Evolutionary conservation across 2,888 invertebrate species (phyloP).

Genomic region (Stenichneumon culpator): DNA sequence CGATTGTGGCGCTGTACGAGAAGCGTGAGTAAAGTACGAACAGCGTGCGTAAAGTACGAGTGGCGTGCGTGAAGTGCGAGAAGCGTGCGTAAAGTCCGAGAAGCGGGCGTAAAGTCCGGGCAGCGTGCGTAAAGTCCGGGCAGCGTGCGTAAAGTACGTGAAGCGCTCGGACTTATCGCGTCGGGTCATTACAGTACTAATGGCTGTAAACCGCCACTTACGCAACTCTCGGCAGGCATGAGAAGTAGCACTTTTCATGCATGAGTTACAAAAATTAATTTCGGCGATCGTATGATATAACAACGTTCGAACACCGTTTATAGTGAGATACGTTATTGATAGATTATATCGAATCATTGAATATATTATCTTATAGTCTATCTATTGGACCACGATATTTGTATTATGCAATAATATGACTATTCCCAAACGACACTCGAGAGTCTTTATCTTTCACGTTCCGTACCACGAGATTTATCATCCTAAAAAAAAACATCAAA

Average conservation of each 20-base stretch:
- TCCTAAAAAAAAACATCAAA: background rate
- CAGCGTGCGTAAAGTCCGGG: no score
- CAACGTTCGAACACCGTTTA: slow-evolving; percentile 26
- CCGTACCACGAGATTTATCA: background rate
- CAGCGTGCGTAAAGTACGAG: no score
- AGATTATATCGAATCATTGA: slow-evolving; percentile 30
- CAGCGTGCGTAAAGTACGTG: no score
- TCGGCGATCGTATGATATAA: slow-evolving; percentile 16
- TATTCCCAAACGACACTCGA: slow-evolving; percentile 34
- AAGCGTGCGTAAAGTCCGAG: no score
- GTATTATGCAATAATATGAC: slow-evolving; percentile 59
- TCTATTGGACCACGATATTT: slow-evolving; percentile 63
- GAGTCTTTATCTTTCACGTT: background rate
- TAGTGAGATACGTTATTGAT: slow-evolving; percentile 43
- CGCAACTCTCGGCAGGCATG: no score
- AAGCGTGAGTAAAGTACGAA: no score
- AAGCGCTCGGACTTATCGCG: no score
- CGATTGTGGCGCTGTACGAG: no score
- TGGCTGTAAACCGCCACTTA: background rate
- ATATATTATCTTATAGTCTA: slow-evolving; percentile 40
- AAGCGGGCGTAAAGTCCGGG: no score
- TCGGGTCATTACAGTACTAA: background rate
- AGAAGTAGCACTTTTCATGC: no score
- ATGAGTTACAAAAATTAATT: background rate
- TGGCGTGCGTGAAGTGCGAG: no score